Conservation (phyloP, 2,888 invertebrate genomes). For the Agrenia bidenticulata region DNA sequence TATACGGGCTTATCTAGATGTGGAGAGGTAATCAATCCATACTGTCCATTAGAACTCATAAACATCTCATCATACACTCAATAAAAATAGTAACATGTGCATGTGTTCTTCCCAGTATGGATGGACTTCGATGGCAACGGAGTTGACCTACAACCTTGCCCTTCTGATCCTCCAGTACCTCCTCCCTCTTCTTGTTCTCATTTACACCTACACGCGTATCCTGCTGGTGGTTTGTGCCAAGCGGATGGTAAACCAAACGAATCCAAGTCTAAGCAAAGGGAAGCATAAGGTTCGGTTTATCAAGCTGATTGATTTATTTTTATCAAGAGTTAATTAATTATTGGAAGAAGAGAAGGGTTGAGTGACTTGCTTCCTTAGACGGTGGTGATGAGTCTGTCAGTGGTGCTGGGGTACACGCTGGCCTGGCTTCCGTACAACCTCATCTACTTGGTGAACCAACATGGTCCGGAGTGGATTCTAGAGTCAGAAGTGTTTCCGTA, state of each 20-base stretch:
- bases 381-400: conserved; percentile 60
- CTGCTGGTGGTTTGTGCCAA: conserved; percentile 84
- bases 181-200: conserved; percentile 73
- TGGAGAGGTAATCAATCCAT: conserved; percentile 29
- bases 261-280: neutral
- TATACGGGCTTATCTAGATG: conserved; percentile 24
- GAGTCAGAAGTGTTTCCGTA: conserved; percentile 49
- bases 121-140: conserved; percentile 67
- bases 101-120: conserved; percentile 54
- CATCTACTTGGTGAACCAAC: conserved; percentile 28
- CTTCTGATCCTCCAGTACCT: conserved; percentile 79
- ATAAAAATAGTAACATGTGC: too few species aligned
- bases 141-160: conserved; percentile 72
- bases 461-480: conserved; percentile 16
- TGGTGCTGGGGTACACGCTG: conserved; percentile 58
- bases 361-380: too few species aligned
- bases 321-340: too few species aligned
- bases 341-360: too few species aligned
- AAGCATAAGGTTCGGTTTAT: neutral
- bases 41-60: too few species aligned
- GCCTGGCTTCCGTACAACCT: conserved; percentile 59
- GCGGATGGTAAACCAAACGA: conserved; percentile 58
- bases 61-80: too few species aligned
- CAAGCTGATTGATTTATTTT: too few species aligned
- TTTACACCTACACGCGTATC: conserved; percentile 82